A percentile compares a stretch with the other conserved stretches of the same genome.
Evolutionary conservation across 2,888 invertebrate genomes (phyloP).

Genomic region (Peribatodes rhomboidaria): DNA sequence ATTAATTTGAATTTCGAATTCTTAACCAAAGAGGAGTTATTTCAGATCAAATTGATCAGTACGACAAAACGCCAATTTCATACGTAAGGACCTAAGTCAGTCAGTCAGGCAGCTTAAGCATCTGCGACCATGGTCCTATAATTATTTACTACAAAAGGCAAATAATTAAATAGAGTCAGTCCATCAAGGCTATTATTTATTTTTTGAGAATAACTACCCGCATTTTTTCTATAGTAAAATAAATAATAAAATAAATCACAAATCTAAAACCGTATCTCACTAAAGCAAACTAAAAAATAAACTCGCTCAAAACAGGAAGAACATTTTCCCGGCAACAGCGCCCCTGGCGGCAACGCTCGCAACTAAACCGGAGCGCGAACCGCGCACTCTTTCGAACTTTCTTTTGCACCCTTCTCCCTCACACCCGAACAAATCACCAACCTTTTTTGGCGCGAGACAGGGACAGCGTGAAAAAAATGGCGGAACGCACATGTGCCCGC

Average conservation of each 20-base stretch:
- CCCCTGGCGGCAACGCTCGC: conserved; percentile 72
- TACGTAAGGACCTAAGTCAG: no score
- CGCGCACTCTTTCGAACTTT: conserved; percentile 81
- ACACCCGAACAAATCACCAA: conserved; percentile 50
- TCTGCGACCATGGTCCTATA: no score
- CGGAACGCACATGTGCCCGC: conserved; percentile 83
- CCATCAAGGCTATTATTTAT: no score
- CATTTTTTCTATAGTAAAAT: no score
- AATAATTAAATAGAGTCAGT: no score
- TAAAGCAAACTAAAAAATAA: conserved; percentile 56
- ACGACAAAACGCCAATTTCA: no score
- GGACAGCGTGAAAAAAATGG: conserved; percentile 80
- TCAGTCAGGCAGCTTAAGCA: no score
- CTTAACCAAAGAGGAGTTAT: no score
- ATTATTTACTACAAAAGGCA: no score
- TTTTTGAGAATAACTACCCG: no score
- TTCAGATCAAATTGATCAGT: no score
- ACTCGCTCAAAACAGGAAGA: conserved; percentile 78
- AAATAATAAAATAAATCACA: conserved; percentile 2
- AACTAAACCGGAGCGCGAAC: conserved; percentile 69
- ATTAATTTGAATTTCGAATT: no score
- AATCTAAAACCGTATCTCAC: conserved; percentile 18
- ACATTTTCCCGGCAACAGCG: conserved; percentile 70
- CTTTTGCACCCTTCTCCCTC: conserved; percentile 74
- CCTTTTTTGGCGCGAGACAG: conserved; percentile 78